phyloP scores from a whole-genome alignment of 1,140 invertebrate species.

The Acromyrmex charruanus region DNA sequence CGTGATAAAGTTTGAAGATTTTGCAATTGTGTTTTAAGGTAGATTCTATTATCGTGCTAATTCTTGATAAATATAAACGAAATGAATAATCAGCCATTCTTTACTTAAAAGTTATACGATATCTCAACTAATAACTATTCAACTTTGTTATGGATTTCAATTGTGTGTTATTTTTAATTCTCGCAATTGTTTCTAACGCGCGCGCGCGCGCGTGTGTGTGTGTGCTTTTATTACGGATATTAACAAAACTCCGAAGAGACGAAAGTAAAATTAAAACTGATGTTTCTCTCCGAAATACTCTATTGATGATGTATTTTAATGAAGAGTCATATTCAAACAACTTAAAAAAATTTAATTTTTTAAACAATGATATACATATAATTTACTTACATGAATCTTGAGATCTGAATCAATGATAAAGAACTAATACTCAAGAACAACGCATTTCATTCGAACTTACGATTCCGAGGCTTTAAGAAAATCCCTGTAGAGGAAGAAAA shows the following conservation, averaged over 20 bases:
- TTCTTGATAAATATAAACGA: neutral
- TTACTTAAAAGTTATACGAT: neutral
- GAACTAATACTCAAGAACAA: neutral
- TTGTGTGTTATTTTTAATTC: neutral
- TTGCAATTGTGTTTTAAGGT: neutral
- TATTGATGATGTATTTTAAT: neutral
- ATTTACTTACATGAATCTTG: constrained; percentile 2
- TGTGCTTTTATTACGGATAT: neutral
- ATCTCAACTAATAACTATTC: neutral
- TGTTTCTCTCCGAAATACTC: neutral
- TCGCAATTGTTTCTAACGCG: too few species aligned
- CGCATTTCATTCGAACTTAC: neutral
- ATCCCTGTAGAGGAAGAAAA: neutral
- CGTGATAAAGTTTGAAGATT: neutral
- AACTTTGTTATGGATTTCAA: neutral
- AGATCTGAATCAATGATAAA: constrained; percentile 13
- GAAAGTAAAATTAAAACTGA: neutral
- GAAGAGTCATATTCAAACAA: neutral
- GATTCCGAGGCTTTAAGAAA: neutral
- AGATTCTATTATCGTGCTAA: neutral
- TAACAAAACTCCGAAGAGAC: neutral
- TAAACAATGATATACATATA: neutral
- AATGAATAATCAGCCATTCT: neutral
- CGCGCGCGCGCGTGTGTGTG: too few species aligned
- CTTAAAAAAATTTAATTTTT: neutral